phyloP scores from a whole-genome alignment of 2,113 vertebrate species.

The Thunnus thynnus region DNA sequence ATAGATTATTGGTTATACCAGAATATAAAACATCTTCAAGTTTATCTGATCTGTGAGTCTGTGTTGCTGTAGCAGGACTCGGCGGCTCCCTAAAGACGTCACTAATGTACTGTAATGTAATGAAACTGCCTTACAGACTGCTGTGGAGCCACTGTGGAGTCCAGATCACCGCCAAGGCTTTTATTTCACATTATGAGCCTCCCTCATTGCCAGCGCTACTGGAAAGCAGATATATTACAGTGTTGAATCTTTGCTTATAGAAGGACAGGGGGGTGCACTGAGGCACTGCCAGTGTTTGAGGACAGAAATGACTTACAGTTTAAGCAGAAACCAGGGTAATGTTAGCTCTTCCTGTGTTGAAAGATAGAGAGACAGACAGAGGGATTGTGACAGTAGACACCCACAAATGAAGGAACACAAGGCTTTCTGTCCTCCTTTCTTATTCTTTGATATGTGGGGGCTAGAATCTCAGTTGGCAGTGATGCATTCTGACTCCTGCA shows the following conservation, averaged over 20 bases:
- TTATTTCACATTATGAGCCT: constrained; percentile 56
- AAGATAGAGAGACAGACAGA: constrained; percentile 1
- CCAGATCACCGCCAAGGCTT: constrained; percentile 38
- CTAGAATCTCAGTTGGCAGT: constrained; percentile 33
- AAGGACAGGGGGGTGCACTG: background rate
- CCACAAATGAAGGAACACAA: constrained; percentile 21
- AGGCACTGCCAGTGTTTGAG: constrained; percentile 20
- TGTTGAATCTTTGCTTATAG: constrained; percentile 48
- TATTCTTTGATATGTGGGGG: constrained; percentile 3
- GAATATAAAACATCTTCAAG: no score
- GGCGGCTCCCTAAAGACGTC: constrained; percentile 7
- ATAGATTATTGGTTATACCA: no score
- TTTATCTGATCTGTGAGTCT: background rate
- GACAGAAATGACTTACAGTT: constrained; percentile 30
- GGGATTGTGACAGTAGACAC: constrained; percentile 17
- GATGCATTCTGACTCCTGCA: constrained; percentile 57
- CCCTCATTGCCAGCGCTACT: constrained; percentile 25
- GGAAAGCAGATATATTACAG: constrained; percentile 33
- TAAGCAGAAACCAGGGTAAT: constrained; percentile 25
- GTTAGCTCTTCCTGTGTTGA: constrained; percentile 8
- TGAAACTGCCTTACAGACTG: constrained; percentile 15
- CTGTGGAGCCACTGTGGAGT: background rate
- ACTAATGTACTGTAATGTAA: constrained; percentile 52
- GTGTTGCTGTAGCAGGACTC: constrained; percentile 4
- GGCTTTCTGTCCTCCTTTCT: constrained; percentile 9